Evolutionary conservation across 2,797 vertebrate genomes (phyloP), one percentile per base, ranked within the genome.

Genomic region (Mionectes olivaceus): DNA sequence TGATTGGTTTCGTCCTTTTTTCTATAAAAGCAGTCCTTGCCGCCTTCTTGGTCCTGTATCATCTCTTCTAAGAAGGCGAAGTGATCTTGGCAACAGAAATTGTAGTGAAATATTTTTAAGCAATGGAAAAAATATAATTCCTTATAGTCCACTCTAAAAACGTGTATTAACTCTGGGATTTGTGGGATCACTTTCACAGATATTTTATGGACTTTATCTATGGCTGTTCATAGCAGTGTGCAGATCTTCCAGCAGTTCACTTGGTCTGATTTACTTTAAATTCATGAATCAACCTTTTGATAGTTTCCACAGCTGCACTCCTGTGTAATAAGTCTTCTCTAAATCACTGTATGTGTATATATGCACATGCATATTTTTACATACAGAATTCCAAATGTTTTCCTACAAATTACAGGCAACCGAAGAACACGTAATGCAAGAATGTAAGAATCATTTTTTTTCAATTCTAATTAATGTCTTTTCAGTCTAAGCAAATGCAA

Each of bases 41-140:
- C 9, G 39, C 79, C 46, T 87, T 2, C 56, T 78, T 85, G 93
- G 52, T 92, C 46, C 53, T 60, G 22, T 83, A 21, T 80, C 32
- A 46, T 80, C 27, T 81, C 49, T 93, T 52, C 28, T 69, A 63
- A 76, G 22, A 67, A 67, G 46, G 5, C 89, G 41, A 87, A 84
- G 33, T 61, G 19, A 56, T 93, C 52, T 80, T 93, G 60, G 68
- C 75, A 87, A 56, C 1, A 13, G 47, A 89, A 90, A 90, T 92
- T 74, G 53, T 16, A 68, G 46, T 74, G 93, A 83, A 94, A 89
- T 93, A 87, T 82, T 94, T 94, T 76, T 60, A 87, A 80, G 33
- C 68, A 52, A 49, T n/a, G 57, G 64, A 60, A 82, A 90, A 43
- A 74, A 53, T 57, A 28, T 71, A 61, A 59, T 89, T 90, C 83